These are phyloP conservation scores for Takifugu ocellatus DNA, from an alignment of 2,797 vertebrate species.

Conservation along the genomic window DNA sequence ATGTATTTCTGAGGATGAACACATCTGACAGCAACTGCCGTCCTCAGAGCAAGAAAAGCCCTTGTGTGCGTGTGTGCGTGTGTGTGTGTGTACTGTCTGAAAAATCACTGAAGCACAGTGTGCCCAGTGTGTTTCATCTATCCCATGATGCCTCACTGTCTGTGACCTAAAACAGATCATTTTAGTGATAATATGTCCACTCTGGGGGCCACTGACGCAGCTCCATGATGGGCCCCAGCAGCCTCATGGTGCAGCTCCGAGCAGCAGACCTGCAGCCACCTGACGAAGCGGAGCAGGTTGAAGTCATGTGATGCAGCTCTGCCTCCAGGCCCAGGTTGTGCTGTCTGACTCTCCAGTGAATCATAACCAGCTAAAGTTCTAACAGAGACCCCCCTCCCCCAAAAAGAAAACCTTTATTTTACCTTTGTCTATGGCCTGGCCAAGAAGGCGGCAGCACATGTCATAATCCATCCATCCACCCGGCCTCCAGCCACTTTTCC, in stretches of 20 bases:
- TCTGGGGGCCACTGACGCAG: conserved; percentile 17
- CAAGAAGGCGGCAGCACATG: too few relatives aligned
- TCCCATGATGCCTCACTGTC: conserved; percentile 35
- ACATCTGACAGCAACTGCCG: conserved; percentile 62
- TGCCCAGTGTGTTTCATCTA: conserved; percentile 39
- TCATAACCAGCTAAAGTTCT: conserved; percentile 49
- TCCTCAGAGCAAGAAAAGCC: conserved; percentile 56
- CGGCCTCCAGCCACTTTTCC: too few relatives aligned
- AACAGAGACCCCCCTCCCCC: conserved; percentile 12
- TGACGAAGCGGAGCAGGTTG: conserved; percentile 40
- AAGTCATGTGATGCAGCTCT: conserved; percentile 51
- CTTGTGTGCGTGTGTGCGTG: conserved; percentile 5
- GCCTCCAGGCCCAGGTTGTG: conserved; percentile 46
- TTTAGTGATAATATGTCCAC: conserved; percentile 34
- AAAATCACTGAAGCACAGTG: conserved; percentile 49
- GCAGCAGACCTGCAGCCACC: conserved; percentile 41
- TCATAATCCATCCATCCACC: too few relatives aligned
- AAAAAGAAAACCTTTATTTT: background rate
- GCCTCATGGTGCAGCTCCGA: conserved; percentile 11
- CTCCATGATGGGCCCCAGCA: conserved; percentile 35
- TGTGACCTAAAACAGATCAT: conserved; percentile 46
- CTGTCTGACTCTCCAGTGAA: conserved; percentile 48
- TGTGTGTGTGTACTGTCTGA: conserved; percentile 25
- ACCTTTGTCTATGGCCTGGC: too few relatives aligned
- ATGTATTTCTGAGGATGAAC: conserved; percentile 52